Conservation (phyloP, 1,140 invertebrate genomes). For the Caenorhabditis brenneri region DNA sequence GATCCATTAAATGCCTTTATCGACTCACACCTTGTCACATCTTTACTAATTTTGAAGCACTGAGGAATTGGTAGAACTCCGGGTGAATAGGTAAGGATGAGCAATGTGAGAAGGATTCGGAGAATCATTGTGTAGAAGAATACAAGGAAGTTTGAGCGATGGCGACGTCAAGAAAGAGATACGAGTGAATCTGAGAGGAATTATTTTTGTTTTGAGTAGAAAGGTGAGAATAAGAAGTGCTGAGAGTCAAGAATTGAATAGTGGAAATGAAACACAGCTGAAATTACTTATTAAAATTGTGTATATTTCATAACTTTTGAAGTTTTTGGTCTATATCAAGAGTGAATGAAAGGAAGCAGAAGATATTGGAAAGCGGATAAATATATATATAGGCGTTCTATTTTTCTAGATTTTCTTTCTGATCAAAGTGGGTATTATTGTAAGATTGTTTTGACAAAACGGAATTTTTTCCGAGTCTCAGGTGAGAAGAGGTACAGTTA, state of each 20-base stretch:
- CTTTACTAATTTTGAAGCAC: background rate
- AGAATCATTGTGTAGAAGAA: background rate
- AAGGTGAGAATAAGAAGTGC: background rate
- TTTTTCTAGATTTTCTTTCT: too few relatives aligned
- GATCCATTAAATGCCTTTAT: background rate
- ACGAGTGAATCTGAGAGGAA: background rate
- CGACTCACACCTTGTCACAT: background rate
- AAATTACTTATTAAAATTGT: too few relatives aligned
- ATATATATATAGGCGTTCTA: too few relatives aligned
- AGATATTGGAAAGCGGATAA: too few relatives aligned
- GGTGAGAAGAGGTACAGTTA: too few relatives aligned
- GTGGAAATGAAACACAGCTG: background rate
- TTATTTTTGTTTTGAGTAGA: background rate
- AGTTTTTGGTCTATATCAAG: too few relatives aligned
- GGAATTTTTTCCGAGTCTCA: too few relatives aligned
- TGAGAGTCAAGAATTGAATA: background rate
- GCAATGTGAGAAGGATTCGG: constrained; percentile 3
- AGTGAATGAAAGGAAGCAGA: too few relatives aligned
- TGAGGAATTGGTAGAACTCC: background rate
- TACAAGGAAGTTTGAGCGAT: background rate
- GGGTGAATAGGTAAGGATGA: background rate
- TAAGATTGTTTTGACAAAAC: too few relatives aligned
- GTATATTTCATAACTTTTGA: too few relatives aligned
- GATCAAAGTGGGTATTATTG: too few relatives aligned
- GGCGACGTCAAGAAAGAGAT: background rate